phyloP scores from a whole-genome alignment of 2,113 vertebrate genomes.

The Boulengeromyrus knoepffleri region DNA sequence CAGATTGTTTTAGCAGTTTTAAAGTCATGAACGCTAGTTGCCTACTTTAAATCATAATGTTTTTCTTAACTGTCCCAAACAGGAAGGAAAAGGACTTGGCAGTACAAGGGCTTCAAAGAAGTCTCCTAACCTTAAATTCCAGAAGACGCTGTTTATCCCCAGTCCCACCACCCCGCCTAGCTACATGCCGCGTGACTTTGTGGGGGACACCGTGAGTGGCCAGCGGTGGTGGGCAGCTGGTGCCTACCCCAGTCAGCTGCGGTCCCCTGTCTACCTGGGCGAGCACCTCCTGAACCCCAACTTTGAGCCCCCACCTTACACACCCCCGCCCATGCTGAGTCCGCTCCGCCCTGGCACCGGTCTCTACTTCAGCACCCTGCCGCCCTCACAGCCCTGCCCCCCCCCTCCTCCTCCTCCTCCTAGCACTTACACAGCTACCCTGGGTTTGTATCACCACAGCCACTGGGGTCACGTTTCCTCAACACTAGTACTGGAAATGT shows the following conservation, averaged over 20 bases:
- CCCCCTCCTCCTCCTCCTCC: neutral
- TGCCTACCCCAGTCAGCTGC: constrained; percentile 54
- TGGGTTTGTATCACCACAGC: constrained; percentile 40
- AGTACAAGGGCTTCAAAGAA: neutral
- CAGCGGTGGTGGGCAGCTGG: neutral
- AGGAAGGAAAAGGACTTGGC: constrained; percentile 12
- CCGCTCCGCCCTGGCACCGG: constrained; percentile 59
- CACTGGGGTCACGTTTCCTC: neutral
- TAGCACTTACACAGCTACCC: constrained; percentile 26
- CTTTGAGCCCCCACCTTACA: constrained; percentile 56
- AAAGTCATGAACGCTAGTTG: neutral
- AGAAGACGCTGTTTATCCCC: constrained; percentile 36
- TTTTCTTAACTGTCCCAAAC: neutral
- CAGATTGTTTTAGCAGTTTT: neutral
- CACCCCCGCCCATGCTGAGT: constrained; percentile 66
- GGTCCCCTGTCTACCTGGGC: constrained; percentile 50
- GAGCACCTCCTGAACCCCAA: constrained; percentile 48
- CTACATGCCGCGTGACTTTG: neutral
- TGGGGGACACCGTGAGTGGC: neutral
- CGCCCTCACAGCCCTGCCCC: constrained; percentile 21
- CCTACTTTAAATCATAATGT: neutral
- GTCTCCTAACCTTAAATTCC: neutral
- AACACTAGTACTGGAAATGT: neutral
- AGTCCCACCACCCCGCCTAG: constrained; percentile 4
- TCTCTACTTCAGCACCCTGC: constrained; percentile 59